These are phyloP conservation scores for Brachionus sp. DNA, from an alignment of 1,140 invertebrate species.

Conservation along the genomic window DNA sequence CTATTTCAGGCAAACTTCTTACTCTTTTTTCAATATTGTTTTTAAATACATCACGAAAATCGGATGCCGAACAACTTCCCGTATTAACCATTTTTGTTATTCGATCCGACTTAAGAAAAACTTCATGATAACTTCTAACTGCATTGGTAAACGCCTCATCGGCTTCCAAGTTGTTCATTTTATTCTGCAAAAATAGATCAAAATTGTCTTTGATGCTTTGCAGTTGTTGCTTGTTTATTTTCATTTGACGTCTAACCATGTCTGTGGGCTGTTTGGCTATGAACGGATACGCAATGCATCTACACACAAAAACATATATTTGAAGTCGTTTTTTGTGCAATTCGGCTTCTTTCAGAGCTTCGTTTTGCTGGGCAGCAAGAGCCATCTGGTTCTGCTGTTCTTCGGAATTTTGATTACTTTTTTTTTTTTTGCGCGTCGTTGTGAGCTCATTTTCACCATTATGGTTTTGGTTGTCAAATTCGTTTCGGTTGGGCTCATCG, in stretches of 20 bases:
- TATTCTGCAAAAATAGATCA: constrained; percentile 73
- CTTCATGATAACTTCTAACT: constrained; percentile 92
- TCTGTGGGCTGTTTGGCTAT: constrained; percentile 98
- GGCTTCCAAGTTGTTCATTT: constrained; percentile 87
- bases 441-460: neutral
- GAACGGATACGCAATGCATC: constrained; percentile 97
- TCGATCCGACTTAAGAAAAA: constrained; percentile 92
- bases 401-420: neutral
- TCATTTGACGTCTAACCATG: constrained; percentile 71
- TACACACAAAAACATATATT: constrained; percentile 94
- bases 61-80: constrained; percentile 92
- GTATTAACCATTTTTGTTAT: constrained; percentile 90
- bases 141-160: constrained; percentile 99
- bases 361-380: neutral
- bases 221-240: constrained; percentile 91
- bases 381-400: neutral
- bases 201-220: constrained; percentile 91
- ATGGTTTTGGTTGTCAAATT: neutral
- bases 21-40: constrained; percentile 96
- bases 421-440: neutral
- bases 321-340: constrained; percentile 86
- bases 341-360: constrained; percentile 22
- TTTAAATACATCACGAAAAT: constrained; percentile 96
- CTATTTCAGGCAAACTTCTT: constrained; percentile 93
- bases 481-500: neutral